These are phyloP conservation scores for Sylvia borin DNA, from an alignment of 2,797 vertebrate genomes.

Conservation along the genomic window DNA sequence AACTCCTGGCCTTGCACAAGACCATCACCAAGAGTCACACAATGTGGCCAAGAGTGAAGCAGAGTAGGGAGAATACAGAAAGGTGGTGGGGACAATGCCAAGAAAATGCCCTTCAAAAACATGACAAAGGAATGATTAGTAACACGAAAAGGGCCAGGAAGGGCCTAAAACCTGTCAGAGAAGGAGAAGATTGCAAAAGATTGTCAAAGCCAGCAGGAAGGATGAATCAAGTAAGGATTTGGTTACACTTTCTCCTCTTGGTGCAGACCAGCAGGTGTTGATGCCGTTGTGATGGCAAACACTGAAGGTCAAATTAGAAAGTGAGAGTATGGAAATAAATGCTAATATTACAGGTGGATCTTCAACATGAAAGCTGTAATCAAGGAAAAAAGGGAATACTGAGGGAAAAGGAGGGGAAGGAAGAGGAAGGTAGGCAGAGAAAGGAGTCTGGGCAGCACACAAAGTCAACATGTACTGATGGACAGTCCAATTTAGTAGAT, in stretches of 20 bases:
- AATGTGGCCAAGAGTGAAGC: not conserved
- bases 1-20: not conserved
- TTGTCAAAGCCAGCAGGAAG: not conserved
- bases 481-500: not conserved
- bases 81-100: not conserved
- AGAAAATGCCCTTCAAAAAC: not conserved
- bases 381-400: not conserved
- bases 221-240: not conserved
- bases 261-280: not conserved
- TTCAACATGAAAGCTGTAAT: not conserved
- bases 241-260: not conserved
- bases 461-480: not conserved
- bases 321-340: not conserved
- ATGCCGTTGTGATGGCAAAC: not conserved
- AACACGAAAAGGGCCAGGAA: not conserved
- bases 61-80: not conserved
- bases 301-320: not conserved
- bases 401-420: not conserved
- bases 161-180: not conserved
- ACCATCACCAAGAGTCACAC: not conserved
- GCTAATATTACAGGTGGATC: not conserved
- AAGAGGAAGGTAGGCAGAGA: not conserved
- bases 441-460: not conserved
- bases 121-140: not conserved
- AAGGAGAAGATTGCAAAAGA: not conserved